phyloP scores from a whole-genome alignment of 2,888 invertebrate genomes.

The Drosophila anceps region DNA sequence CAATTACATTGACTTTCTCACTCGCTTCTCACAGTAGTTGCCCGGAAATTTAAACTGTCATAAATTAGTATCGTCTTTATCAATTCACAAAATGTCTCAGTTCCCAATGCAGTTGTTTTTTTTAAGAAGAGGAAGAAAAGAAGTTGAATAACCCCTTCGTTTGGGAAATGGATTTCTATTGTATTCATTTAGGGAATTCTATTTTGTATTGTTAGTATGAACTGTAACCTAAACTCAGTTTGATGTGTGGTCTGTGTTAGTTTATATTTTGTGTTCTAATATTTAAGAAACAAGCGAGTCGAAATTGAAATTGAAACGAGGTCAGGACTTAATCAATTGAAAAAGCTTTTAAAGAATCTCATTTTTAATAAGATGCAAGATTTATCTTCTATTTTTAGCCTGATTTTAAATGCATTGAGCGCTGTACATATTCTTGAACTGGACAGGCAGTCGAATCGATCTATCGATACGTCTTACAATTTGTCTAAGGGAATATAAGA shows the following conservation, averaged over 20 bases:
- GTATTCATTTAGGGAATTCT: neutral
- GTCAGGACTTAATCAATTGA: neutral
- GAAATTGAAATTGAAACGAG: too few species aligned
- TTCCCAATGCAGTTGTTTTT: neutral
- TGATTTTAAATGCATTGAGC: too few species aligned
- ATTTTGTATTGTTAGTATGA: neutral
- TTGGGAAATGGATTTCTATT: neutral
- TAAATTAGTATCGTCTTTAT: constrained; percentile 19
- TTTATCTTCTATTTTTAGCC: too few species aligned
- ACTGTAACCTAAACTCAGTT: neutral
- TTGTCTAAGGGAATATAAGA: too few species aligned
- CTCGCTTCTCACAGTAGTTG: neutral
- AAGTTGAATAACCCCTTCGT: constrained; percentile 11
- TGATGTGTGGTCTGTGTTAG: neutral
- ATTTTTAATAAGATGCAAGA: too few species aligned
- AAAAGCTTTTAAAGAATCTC: too few species aligned
- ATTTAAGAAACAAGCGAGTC: too few species aligned
- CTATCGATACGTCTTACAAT: too few species aligned
- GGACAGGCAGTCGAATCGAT: too few species aligned
- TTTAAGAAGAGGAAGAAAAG: neutral
- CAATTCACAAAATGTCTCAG: constrained; percentile 4
- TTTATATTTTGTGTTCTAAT: neutral
- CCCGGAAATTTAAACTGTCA: constrained; percentile 19
- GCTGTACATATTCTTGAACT: too few species aligned
- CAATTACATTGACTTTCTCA: neutral